phyloP scores from a whole-genome alignment of 2,888 invertebrate genomes.

The Dioctria rufipes region DNA sequence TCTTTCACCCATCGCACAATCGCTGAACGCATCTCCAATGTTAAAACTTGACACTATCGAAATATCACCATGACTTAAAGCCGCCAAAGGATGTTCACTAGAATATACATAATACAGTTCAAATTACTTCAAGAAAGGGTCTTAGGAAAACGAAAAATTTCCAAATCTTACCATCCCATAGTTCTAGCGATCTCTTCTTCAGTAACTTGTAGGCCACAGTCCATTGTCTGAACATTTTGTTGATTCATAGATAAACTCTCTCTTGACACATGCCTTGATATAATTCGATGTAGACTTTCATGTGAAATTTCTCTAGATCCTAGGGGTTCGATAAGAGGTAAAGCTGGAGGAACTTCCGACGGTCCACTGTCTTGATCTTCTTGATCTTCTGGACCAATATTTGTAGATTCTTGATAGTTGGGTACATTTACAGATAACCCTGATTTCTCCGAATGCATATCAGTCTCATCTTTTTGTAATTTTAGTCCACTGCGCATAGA shows the following conservation, averaged over 20 bases:
- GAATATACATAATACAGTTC: slow-evolving; percentile 55
- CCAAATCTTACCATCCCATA: slow-evolving; percentile 76
- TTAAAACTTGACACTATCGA: slow-evolving; percentile 90
- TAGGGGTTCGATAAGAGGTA: slow-evolving; percentile 84
- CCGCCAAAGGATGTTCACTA: slow-evolving; percentile 88
- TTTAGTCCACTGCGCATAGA: slow-evolving; percentile 59
- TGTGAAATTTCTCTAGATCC: slow-evolving; percentile 87
- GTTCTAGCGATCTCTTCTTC: slow-evolving; percentile 93
- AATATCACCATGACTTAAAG: slow-evolving; percentile 91
- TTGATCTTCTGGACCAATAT: slow-evolving; percentile 72
- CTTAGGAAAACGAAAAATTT: not conserved
- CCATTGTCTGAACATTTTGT: slow-evolving; percentile 85
- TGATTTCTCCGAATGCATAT: slow-evolving; percentile 68
- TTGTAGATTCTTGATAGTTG: slow-evolving; percentile 64
- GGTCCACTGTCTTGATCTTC: slow-evolving; percentile 87
- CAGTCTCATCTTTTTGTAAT: slow-evolving; percentile 72
- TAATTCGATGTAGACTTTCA: slow-evolving; percentile 80
- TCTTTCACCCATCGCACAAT: slow-evolving; percentile 70
- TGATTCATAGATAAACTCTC: slow-evolving; percentile 77
- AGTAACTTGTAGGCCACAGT: slow-evolving; percentile 90
- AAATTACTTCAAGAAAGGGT: slow-evolving; percentile 15
- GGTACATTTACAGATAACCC: slow-evolving; percentile 57
- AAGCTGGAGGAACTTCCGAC: slow-evolving; percentile 85
- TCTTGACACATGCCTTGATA: slow-evolving; percentile 74
- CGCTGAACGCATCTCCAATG: slow-evolving; percentile 71